Evolutionary conservation across 2,888 invertebrate genomes (phyloP), one percentile per base, ranked within the genome.

Genomic region (Ceriagrion tenellum): DNA sequence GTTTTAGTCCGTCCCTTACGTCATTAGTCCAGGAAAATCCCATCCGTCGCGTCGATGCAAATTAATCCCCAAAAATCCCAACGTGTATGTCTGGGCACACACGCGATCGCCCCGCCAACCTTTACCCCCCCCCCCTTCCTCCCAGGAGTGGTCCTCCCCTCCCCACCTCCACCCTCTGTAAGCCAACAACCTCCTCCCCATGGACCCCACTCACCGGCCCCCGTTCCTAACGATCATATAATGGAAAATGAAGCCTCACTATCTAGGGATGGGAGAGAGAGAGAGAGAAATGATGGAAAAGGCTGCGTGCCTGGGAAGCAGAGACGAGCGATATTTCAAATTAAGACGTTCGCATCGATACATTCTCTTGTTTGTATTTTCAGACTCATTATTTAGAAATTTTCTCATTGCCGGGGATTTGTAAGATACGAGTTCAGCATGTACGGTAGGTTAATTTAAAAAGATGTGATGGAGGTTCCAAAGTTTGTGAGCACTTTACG

Each of bases 21-120:
- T 81, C 30, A 81, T 81, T 81, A 81, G 81, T 81, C 81, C 81
- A 81, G 81, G 81, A 81, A 69, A 93, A 93, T 93, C 93, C 93
- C 93, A 69, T 69, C 69, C 69, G 93, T 74, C 47, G 93, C 63
- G 93, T 74, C 93, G 69, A 93, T 74, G 93, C 55, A 93, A 93
- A 93, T 93, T 93, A 93, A 93, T 93, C 93, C 93, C 47, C 63
- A 47, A 93, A 93, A 93, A 93, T 93, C 74, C 93, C 69, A n/a
- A 63, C 91, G 40, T 40, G 91, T 63, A 81, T 81, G 81, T 81
- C 81, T 35, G 81, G 35, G 81, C 81, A 81, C 81, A 81, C 35
- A 35, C 81, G 13, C 74, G 26, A 30, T 35, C 81, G 35, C 81
- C 30, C 35, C 10, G 16, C 35, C 81, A 35, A 81, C 81, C 30